Evolutionary conservation across 1,140 invertebrate genomes (phyloP).

Genomic region (Glossosoma conforme): DNA sequence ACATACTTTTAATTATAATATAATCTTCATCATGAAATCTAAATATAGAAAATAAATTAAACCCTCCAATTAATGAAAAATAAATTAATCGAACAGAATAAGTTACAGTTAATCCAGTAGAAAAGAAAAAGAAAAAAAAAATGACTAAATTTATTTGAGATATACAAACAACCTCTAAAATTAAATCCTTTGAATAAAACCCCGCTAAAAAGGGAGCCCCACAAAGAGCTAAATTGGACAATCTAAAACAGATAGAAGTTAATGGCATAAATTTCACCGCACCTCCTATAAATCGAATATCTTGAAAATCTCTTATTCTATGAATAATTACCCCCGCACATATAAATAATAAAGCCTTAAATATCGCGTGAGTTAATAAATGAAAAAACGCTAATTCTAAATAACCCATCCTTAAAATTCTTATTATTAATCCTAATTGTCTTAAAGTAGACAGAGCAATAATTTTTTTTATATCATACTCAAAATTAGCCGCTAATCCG

Average conservation of each 20-base stretch:
- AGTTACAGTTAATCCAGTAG: constrained; percentile 50
- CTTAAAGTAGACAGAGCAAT: constrained; percentile 68
- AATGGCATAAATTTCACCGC: constrained; percentile 42
- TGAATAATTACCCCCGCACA: constrained; percentile 58
- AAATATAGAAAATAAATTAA: constrained; percentile 44
- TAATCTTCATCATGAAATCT: constrained; percentile 44
- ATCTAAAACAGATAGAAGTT: constrained; percentile 46
- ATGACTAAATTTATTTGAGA: constrained; percentile 48
- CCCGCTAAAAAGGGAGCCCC: constrained; percentile 56
- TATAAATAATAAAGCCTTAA: constrained; percentile 62
- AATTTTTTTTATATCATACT: constrained; percentile 65
- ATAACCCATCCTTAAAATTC: constrained; percentile 43
- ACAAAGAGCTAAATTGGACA: constrained; percentile 51
- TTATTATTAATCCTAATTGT: constrained; percentile 63
- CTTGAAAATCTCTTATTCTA: constrained; percentile 53
- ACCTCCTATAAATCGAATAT: constrained; percentile 55
- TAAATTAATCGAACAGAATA: constrained; percentile 53
- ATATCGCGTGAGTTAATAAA: constrained; percentile 58
- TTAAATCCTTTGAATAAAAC: constrained; percentile 63
- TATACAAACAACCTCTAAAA: constrained; percentile 52
- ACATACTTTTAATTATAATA: constrained; percentile 46
- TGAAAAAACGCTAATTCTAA: constrained; percentile 52
- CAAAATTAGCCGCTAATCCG: constrained; percentile 54
- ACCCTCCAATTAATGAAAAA: constrained; percentile 46
- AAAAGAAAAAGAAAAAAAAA: constrained; percentile 50